phyloP scores from a whole-genome alignment of 2,888 invertebrate genomes.

The Habrosyne pyritoides region DNA sequence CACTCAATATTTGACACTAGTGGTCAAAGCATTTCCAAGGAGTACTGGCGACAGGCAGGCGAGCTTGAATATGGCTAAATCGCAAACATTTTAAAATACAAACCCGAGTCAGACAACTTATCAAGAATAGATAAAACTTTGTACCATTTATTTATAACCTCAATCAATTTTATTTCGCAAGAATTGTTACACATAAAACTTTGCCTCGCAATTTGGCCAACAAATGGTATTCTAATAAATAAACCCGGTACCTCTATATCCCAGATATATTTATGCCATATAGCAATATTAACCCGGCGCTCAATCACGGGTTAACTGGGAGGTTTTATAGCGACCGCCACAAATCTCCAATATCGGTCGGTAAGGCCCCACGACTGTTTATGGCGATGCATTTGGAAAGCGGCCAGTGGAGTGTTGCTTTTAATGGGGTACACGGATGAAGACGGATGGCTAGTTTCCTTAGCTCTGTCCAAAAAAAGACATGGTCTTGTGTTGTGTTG shows the following conservation, averaged over 20 bases:
- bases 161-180: neutral
- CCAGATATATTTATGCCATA: constrained; percentile 19
- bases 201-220: neutral
- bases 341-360: constrained; percentile 25
- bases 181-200: neutral
- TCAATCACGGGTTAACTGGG: constrained; percentile 28
- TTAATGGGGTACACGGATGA: constrained; percentile 40
- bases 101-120: neutral
- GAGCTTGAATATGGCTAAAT: too few relatives aligned
- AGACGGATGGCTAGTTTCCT: constrained; percentile 23
- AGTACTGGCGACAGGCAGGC: too few relatives aligned
- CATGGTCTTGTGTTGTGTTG: too few relatives aligned
- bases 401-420: constrained; percentile 52
- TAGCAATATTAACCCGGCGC: constrained; percentile 24
- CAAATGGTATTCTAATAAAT: constrained; percentile 4
- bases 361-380: constrained; percentile 19
- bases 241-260: neutral
- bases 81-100: too few relatives aligned
- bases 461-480: neutral
- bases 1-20: too few relatives aligned
- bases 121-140: neutral
- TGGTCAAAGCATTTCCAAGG: too few relatives aligned
- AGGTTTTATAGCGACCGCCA: constrained; percentile 23
- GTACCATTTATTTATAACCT: neutral
- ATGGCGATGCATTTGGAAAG: constrained; percentile 46